Base-by-base conservation (phyloP, 2,888 invertebrate species). In the Yponomeuta malinellus region DNA sequence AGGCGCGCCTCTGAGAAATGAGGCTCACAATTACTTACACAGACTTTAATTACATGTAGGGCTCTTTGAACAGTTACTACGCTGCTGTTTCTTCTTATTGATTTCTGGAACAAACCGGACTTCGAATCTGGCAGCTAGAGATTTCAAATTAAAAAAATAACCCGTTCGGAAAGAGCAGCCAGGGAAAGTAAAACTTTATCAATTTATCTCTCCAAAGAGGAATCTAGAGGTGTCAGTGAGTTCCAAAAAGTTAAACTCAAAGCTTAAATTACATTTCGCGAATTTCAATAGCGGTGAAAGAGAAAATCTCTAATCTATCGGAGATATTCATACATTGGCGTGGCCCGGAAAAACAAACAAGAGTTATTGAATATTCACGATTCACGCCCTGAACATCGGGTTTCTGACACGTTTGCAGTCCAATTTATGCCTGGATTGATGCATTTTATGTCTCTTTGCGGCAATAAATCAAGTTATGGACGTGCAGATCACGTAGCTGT, bases 11-110 rank as follows among this genome's bases (percentile, higher is more conserved):
- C 67, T 67, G 67, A 67, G 37, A 37, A 67, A 67, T 33, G 43
- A 12, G 37, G 67, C 33, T 65, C 65, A 65, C 65, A 65, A 65
- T 65, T 65, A 65, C 65, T 65, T 65, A 65, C 29, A 65, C 31
- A 10, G 31, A 29, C 33, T 31, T 33, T 65, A 65, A 65, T 65
- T 65, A 65, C 33, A 33, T 65, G 33, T 65, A 65, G 31, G 31
- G 65, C 65, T 59, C 52, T 59, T 59, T 59, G 52, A 59, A 59
- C 52, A 15, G 33, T 31, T 23, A 23, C 52, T 15, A 59, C 3
- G 15, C 52, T 59, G 15, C 52, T 59, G 52, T 12, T 59, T 59
- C 52, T 59, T 15, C 52, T 63, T 63, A 63, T 29, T 63, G n/a
- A 29, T 29, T 63, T 23, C 23, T 23, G 63, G n/a, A 15, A 63